Conservation (phyloP, 2,797 vertebrate species). For the Periophthalmus magnuspinnatus region DNA sequence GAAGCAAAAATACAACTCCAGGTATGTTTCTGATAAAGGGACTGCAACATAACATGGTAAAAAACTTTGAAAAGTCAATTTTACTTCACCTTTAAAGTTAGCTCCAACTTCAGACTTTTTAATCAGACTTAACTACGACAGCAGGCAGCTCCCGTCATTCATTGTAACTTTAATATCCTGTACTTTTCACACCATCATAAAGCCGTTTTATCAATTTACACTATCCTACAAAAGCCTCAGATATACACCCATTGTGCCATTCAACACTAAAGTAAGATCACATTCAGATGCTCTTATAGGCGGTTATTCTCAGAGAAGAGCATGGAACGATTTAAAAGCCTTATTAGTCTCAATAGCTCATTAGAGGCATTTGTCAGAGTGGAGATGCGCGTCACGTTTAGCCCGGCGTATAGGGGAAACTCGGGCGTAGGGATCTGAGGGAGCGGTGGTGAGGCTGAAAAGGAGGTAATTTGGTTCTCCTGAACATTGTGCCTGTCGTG, state of each 20-base stretch:
- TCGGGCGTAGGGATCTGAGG: conserved; percentile 7
- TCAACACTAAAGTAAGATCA: not conserved
- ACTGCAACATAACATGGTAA: too few species aligned
- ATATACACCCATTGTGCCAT: not conserved
- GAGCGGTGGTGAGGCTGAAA: conserved; percentile 31
- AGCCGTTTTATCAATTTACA: not conserved
- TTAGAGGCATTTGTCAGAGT: conserved; percentile 36
- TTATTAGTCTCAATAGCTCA: conserved; percentile 30
- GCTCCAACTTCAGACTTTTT: too few species aligned
- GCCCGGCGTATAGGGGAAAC: conserved; percentile 22
- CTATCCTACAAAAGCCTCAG: conserved; percentile 18
- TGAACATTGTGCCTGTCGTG: conserved; percentile 30
- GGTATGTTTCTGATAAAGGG: too few species aligned
- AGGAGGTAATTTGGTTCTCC: conserved; percentile 36
- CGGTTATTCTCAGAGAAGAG: conserved; percentile 7
- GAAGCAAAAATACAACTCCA: too few species aligned
- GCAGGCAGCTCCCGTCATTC: too few species aligned
- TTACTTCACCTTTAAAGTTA: too few species aligned
- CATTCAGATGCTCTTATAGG: not conserved
- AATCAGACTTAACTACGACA: too few species aligned
- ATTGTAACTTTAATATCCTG: too few species aligned
- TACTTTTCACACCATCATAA: conserved; percentile 14
- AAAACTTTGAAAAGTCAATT: too few species aligned
- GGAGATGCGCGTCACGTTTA: conserved; percentile 39
- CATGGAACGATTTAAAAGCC: not conserved